phyloP scores from a whole-genome alignment of 2,888 invertebrate species.

The Latheticus oryzae region DNA sequence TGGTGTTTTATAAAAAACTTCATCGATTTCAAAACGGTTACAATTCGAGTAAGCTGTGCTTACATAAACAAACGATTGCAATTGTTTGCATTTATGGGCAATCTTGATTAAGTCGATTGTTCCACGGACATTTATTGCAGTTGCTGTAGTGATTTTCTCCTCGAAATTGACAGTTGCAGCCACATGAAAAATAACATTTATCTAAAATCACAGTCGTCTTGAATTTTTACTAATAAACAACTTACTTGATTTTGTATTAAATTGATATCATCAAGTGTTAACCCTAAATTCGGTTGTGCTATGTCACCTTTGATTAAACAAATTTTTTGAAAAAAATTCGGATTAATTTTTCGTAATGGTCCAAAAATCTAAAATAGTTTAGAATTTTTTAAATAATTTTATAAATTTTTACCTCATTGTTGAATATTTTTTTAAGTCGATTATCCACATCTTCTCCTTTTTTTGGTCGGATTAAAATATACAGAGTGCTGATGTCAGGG shows the following conservation, averaged over 20 bases:
- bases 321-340: conserved; percentile 69
- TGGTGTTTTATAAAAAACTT: conserved; percentile 79
- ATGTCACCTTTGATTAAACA: conserved; percentile 69
- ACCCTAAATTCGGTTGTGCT: conserved; percentile 63
- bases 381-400: too few species aligned
- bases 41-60: conserved; percentile 96
- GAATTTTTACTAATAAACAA: too few species aligned
- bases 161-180: conserved; percentile 81
- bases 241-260: too few species aligned
- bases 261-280: conserved; percentile 65
- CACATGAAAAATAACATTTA: conserved; percentile 76
- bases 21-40: conserved; percentile 80
- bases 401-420: conserved; percentile 31
- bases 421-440: conserved; percentile 42
- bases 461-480: conserved; percentile 79
- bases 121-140: conserved; percentile 72
- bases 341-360: conserved; percentile 65
- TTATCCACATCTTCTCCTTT: conserved; percentile 69
- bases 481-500: conserved; percentile 75
- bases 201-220: too few species aligned
- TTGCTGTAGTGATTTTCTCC: conserved; percentile 72
- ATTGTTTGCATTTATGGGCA: conserved; percentile 54
- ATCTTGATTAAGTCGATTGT: conserved; percentile 58
- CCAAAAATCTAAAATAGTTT: conserved; percentile 60
- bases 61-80: conserved; percentile 79